Evolutionary conservation across 2,797 vertebrate genomes (phyloP).

Genomic region (Crocidura indochinensis): DNA sequence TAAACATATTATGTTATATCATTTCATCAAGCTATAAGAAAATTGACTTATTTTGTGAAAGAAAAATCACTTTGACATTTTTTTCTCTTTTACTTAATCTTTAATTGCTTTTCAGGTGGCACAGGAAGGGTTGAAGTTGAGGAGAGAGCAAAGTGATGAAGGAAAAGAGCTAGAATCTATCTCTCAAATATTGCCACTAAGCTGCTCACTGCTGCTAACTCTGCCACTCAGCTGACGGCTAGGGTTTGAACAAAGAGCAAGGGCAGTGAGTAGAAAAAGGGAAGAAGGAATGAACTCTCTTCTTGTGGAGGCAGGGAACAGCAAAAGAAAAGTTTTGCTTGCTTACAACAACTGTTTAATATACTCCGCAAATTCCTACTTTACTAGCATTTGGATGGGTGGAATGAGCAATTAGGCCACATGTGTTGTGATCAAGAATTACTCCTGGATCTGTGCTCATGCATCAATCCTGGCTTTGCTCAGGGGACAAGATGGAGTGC

Average conservation of each 20-base stretch:
- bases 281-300: neutral
- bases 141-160: slow-evolving; percentile 70
- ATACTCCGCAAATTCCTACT: neutral
- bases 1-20: slow-evolving; percentile 50
- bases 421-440: no score
- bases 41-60: slow-evolving; percentile 57
- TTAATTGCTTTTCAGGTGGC: slow-evolving; percentile 64
- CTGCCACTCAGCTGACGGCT: slow-evolving; percentile 60
- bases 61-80: neutral
- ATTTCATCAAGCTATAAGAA: slow-evolving; percentile 73
- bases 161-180: slow-evolving; percentile 40
- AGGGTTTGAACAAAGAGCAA: slow-evolving; percentile 9
- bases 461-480: no score
- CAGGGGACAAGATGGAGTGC: no score
- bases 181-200: slow-evolving; percentile 60
- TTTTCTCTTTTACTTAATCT: slow-evolving; percentile 71
- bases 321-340: neutral
- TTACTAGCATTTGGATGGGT: neutral
- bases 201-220: slow-evolving; percentile 58
- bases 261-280: slow-evolving; percentile 20
- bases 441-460: no score
- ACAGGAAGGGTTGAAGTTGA: neutral
- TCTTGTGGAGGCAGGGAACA: neutral
- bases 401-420: no score
- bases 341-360: slow-evolving; percentile 9